Base-by-base conservation (phyloP, 1,140 invertebrate genomes). In the Aphaenogaster floridana region DNA sequence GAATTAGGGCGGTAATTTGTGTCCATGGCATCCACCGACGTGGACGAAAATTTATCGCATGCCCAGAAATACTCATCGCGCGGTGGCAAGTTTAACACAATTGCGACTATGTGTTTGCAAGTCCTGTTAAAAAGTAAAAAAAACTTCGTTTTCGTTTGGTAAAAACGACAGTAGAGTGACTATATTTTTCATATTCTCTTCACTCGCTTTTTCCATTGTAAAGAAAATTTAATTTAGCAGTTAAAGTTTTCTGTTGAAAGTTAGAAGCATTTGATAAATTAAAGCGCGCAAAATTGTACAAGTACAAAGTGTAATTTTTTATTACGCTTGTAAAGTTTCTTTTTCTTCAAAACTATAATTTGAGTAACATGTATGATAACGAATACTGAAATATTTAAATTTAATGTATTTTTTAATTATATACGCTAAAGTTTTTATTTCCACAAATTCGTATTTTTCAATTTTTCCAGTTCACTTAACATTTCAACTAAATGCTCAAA, bases 1-100 rank as follows among this genome's bases (percentile, higher is more conserved):
- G 68, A 74, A 74, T 83, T 83, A 72, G 68, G 52, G 9, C 17
- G 80, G 39, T 84, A 76, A 84, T 84, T 84, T 84, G 69, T 84
- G 80, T 76, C 69, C 13, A 28, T 76, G 45, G 34, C 59, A 48
- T 83, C 68, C 21, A 54, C 54, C 36, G 11, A 57, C 39, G 64
- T 1, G 28, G 54, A 17, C 11, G 28, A 13, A 84, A 84, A 63
- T 84, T 48, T 74, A 84, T 61, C 3, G 69, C 42, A 13, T 15
- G 34, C 28, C 8, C n/a, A n/a, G 5, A 15, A 9, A 54, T 39
- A 63, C 36, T 68, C 48, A 39, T 61, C 39, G 21, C 7, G 21
- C 54, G 28, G 28, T 4, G 11, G n/a, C 21, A 21, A 83, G 28
- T 83, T 83, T 76, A 84, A 76, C 69, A 45, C 80, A 61, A 84